Evolutionary conservation across 1,140 invertebrate genomes (phyloP).

Genomic region (Pogonomyrmex californicus): DNA sequence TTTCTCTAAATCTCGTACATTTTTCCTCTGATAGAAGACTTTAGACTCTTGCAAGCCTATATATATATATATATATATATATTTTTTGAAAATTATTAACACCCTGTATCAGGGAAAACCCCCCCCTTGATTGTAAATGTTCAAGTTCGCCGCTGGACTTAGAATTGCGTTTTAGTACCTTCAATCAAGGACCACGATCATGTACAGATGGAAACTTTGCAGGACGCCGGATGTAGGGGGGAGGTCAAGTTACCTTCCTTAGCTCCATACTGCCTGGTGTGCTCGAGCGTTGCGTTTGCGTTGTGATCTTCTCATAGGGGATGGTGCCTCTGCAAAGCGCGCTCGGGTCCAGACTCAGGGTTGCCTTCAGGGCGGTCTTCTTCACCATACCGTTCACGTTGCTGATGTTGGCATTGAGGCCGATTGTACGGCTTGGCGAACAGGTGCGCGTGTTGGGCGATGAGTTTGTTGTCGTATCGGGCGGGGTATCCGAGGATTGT

Average conservation of each 20-base stretch:
- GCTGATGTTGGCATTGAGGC: slow-evolving; percentile 75
- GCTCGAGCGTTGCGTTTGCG: slow-evolving; percentile 78
- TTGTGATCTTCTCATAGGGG: slow-evolving; percentile 84
- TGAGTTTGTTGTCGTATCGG: slow-evolving; percentile 76
- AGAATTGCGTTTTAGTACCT: slow-evolving; percentile 9
- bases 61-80: neutral
- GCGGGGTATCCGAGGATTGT: slow-evolving; percentile 76
- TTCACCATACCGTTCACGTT: slow-evolving; percentile 84
- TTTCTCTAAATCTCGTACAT: neutral
- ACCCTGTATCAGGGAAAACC: neutral
- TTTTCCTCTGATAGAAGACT: neutral
- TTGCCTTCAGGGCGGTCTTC: slow-evolving; percentile 84
- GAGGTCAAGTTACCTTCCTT: slow-evolving; percentile 78
- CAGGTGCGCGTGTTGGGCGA: slow-evolving; percentile 82
- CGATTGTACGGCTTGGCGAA: slow-evolving; percentile 80
- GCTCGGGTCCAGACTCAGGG: slow-evolving; percentile 86
- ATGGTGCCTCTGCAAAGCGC: slow-evolving; percentile 83
- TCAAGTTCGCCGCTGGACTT: neutral
- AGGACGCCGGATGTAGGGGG: slow-evolving; percentile 37
- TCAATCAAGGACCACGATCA: slow-evolving; percentile 32
- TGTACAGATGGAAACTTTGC: slow-evolving; percentile 40
- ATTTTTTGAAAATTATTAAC: neutral
- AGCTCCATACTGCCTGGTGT: slow-evolving; percentile 80
- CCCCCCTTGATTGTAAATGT: slow-evolving; percentile 17
- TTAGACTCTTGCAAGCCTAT: neutral